Evolutionary conservation across 2,888 invertebrate species (phyloP).

Genomic region (Tetramorium bicarinatum): DNA sequence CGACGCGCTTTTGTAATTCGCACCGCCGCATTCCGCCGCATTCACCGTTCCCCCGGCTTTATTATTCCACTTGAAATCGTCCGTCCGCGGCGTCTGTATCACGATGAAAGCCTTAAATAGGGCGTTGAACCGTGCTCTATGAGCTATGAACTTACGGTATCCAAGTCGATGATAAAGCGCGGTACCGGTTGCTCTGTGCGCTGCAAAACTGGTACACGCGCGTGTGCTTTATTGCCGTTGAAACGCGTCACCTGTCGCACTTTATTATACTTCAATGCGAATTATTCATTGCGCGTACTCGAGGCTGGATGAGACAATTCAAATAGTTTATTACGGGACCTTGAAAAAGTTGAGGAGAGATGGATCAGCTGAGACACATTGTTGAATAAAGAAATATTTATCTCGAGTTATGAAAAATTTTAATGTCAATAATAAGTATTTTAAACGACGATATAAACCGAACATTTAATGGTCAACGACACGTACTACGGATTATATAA

Average conservation of each 20-base stretch:
- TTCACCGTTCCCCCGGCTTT: constrained; percentile 67
- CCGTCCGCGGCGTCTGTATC: constrained; percentile 48
- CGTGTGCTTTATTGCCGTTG: not conserved
- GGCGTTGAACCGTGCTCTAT: constrained; percentile 78
- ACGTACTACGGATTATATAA: constrained; percentile 22
- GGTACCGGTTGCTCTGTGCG: not conserved
- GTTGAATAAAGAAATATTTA: not conserved
- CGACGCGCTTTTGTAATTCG: constrained; percentile 71
- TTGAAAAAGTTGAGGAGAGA: not conserved
- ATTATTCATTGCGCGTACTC: not conserved
- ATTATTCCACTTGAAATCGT: constrained; percentile 72
- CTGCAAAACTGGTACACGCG: constrained; percentile 25
- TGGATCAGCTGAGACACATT: not conserved
- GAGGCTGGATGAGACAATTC: not conserved
- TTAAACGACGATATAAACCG: not conserved
- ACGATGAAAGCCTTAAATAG: constrained; percentile 71
- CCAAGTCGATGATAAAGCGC: constrained; percentile 56
- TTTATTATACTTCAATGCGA: constrained; percentile 1
- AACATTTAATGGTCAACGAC: not conserved
- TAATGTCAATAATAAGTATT: not conserved
- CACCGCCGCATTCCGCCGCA: constrained; percentile 64
- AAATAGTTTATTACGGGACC: not conserved
- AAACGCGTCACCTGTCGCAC: constrained; percentile 22
- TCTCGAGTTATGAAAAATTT: not conserved
- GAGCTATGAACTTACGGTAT: constrained; percentile 75